A percentile compares a stretch with the other conserved stretches of the same genome.
Conservation (phyloP, 2,888 invertebrate species). For the Omphaloscelis lunosa region DNA sequence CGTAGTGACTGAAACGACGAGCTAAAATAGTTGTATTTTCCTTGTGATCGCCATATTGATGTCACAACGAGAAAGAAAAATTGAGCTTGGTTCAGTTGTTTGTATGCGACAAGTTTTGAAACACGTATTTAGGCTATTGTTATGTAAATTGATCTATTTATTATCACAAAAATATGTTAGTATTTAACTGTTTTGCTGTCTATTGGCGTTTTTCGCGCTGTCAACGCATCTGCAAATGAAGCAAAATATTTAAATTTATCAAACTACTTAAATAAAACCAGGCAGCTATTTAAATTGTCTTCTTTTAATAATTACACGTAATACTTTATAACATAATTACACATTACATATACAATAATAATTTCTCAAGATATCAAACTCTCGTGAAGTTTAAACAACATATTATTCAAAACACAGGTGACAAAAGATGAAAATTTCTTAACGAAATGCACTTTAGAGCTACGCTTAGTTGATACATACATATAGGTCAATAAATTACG, state of each 20-base stretch:
- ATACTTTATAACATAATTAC: constrained; percentile 91
- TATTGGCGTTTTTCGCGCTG: constrained; percentile 33
- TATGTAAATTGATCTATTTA: constrained; percentile 40
- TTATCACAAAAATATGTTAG: constrained; percentile 30
- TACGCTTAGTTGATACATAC: constrained; percentile 84
- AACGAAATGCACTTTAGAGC: constrained; percentile 88
- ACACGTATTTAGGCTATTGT: constrained; percentile 27
- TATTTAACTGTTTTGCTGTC: constrained; percentile 6
- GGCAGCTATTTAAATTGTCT: constrained; percentile 85
- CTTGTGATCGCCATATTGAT: constrained; percentile 10
- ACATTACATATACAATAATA: constrained; percentile 90
- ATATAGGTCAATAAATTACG: constrained; percentile 89
- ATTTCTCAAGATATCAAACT: constrained; percentile 89
- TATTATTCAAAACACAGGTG: constrained; percentile 85
- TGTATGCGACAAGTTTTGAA: constrained; percentile 14
- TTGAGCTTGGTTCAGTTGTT: constrained; percentile 17
- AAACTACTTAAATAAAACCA: constrained; percentile 68
- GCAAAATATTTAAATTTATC: not conserved
- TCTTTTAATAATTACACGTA: constrained; percentile 90
- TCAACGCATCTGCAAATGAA: not conserved
- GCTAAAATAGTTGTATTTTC: constrained; percentile 41
- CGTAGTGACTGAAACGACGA: constrained; percentile 7
- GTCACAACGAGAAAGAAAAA: constrained; percentile 14
- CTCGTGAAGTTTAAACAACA: constrained; percentile 87
- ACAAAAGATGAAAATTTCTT: constrained; percentile 82